Conservation (phyloP, 2,888 invertebrate genomes). For the Noctua pronuba region DNA sequence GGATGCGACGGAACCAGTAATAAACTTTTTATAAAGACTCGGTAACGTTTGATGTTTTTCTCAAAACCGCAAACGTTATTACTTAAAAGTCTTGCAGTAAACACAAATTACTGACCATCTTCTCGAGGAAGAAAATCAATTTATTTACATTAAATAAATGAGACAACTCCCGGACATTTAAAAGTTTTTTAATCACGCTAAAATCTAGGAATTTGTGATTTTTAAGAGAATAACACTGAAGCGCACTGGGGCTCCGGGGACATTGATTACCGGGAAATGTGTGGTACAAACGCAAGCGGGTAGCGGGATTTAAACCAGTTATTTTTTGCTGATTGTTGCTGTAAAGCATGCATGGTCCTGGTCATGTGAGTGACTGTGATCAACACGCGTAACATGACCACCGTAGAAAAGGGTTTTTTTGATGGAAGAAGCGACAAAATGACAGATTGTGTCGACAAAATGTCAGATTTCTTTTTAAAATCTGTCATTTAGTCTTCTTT, state of each 20-base stretch:
- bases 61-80: neutral
- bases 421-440: too few species aligned
- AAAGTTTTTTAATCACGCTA: conserved; percentile 64
- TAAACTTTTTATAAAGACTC: too few species aligned
- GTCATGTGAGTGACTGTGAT: neutral
- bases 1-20: too few species aligned
- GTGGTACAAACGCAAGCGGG: conserved; percentile 27
- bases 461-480: too few species aligned
- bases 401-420: too few species aligned
- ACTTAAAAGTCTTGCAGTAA: neutral
- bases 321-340: neutral
- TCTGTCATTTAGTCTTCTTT: too few species aligned
- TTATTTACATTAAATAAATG: conserved; percentile 28
- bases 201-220: conserved; percentile 54
- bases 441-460: too few species aligned
- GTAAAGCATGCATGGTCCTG: neutral
- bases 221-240: conserved; percentile 55
- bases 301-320: neutral
- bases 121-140: neutral
- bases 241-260: conserved; percentile 53
- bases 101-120: conserved; percentile 10
- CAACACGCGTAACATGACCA: too few species aligned
- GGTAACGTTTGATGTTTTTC: neutral
- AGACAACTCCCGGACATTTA: conserved; percentile 16
- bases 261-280: conserved; percentile 57